phyloP scores from a whole-genome alignment of 2,888 invertebrate genomes.

The Lasioglossum villosulum region DNA sequence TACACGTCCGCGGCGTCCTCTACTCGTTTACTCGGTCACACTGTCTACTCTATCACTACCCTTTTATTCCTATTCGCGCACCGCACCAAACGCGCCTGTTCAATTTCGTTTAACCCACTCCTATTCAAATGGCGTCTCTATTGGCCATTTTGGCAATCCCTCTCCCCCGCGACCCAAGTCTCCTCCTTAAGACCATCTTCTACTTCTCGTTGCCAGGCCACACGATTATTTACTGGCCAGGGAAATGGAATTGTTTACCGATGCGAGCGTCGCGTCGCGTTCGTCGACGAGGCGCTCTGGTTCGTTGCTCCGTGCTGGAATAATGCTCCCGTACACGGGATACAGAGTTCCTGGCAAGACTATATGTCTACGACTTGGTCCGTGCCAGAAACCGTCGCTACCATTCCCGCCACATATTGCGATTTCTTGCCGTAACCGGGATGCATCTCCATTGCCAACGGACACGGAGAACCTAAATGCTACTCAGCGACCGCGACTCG shows the following conservation, averaged over 20 bases:
- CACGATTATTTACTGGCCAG: slow-evolving; percentile 27
- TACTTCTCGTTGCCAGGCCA: not conserved
- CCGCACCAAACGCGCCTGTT: not conserved
- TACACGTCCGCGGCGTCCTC: no score
- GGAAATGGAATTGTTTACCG: slow-evolving; percentile 41
- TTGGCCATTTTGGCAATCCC: not conserved
- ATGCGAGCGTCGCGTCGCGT: not conserved
- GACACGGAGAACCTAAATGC: not conserved
- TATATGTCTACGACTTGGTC: slow-evolving; percentile 21
- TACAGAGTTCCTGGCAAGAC: slow-evolving; percentile 47
- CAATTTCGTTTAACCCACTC: no score
- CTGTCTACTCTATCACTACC: not conserved
- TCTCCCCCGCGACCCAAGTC: not conserved
- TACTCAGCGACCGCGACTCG: not conserved
- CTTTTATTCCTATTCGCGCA: not conserved
- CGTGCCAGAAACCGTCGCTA: slow-evolving; percentile 31
- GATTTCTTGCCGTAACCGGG: slow-evolving; percentile 23
- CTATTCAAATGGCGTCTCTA: not conserved
- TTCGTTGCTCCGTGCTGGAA: slow-evolving; percentile 46
- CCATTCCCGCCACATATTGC: slow-evolving; percentile 32
- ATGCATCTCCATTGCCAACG: slow-evolving; percentile 28
- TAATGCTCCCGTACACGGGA: slow-evolving; percentile 41
- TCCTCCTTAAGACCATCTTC: not conserved
- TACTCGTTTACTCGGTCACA: no score
- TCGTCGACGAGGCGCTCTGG: not conserved